Evolutionary conservation across 2,113 vertebrate species (phyloP).

Genomic region (Festucalex cinctus): DNA sequence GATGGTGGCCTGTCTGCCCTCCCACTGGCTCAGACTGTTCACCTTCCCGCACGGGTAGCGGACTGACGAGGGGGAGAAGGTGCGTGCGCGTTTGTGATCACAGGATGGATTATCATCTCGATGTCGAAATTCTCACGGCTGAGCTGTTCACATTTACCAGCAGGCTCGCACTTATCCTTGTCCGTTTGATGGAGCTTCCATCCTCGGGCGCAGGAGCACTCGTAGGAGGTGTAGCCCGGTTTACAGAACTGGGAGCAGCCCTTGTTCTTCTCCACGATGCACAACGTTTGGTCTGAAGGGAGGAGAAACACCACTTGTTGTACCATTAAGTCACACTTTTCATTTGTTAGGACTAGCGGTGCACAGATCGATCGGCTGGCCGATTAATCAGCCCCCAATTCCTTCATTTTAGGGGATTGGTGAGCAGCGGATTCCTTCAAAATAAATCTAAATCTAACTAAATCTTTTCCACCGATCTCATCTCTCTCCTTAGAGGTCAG

Average conservation of each 20-base stretch:
- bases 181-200: constrained; percentile 61
- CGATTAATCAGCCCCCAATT: too few relatives aligned
- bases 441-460: too few relatives aligned
- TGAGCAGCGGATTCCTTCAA: too few relatives aligned
- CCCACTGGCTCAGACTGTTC: constrained; percentile 37
- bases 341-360: too few relatives aligned
- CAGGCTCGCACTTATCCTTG: constrained; percentile 59
- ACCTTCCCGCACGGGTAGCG: constrained; percentile 65
- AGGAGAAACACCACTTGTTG: too few relatives aligned
- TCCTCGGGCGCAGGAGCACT: constrained; percentile 71
- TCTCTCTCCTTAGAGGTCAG: too few relatives aligned
- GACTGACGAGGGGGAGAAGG: constrained; percentile 29
- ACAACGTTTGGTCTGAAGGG: constrained; percentile 66
- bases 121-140: background rate
- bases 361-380: too few relatives aligned
- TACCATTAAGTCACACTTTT: too few relatives aligned
- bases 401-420: too few relatives aligned
- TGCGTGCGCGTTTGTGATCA: background rate
- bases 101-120: background rate
- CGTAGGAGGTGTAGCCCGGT: constrained; percentile 67
- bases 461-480: too few relatives aligned
- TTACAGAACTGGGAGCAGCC: constrained; percentile 79
- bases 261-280: constrained; percentile 58
- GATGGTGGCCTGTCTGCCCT: constrained; percentile 31
- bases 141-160: constrained; percentile 47